Conservation (phyloP, 1,140 invertebrate genomes). For the Bombus waltoni region DNA sequence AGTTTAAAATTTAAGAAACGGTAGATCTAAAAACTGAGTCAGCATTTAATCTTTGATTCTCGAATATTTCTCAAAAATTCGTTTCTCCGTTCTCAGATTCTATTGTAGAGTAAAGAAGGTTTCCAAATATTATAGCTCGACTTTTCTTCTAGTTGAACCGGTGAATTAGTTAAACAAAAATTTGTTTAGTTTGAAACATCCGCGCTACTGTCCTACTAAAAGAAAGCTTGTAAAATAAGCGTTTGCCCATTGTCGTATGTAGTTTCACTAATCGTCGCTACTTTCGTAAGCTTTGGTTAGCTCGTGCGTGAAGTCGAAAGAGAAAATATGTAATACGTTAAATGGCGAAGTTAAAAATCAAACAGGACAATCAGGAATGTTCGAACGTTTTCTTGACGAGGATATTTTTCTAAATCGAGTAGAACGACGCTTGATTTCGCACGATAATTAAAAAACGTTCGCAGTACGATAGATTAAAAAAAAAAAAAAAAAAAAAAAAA, state of each 20-base stretch:
- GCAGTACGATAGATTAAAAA: not conserved
- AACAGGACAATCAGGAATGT: conserved; percentile 46
- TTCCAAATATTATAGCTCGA: not conserved
- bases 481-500: no score
- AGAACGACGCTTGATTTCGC: not conserved
- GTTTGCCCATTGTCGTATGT: not conserved
- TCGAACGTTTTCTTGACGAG: not conserved
- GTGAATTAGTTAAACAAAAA: not conserved
- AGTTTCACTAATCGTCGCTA: not conserved
- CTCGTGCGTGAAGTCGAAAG: no score
- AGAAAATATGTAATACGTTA: not conserved
- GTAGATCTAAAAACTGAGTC: not conserved
- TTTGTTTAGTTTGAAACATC: not conserved
- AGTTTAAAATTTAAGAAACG: not conserved
- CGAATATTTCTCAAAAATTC: not conserved
- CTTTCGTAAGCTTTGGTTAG: not conserved
- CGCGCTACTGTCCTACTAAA: no score
- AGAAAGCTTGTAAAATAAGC: not conserved
- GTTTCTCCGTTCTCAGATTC: not conserved
- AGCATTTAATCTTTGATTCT: not conserved
- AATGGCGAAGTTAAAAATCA: not conserved
- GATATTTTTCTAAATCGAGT: conserved; percentile 39
- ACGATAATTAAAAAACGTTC: not conserved
- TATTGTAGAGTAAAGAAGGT: not conserved
- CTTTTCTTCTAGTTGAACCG: not conserved